Conservation (phyloP, 2,888 invertebrate genomes). For the Cantharis rufa region DNA sequence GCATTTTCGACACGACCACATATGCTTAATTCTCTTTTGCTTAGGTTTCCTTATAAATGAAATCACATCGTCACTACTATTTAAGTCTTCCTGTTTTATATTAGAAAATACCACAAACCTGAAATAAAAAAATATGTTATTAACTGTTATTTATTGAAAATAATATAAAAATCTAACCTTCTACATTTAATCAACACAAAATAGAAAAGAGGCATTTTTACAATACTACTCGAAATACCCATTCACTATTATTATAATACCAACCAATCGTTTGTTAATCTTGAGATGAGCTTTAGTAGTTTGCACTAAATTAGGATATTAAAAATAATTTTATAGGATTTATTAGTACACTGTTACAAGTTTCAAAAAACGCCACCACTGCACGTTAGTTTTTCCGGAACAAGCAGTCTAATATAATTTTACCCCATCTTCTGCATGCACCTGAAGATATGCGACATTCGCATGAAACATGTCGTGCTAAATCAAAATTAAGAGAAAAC, state of each 20-base stretch:
- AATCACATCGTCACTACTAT: not conserved
- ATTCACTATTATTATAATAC: not conserved
- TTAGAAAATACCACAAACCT: not conserved
- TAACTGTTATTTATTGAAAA: not conserved
- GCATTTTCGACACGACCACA: conserved; percentile 47
- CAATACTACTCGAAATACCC: not conserved
- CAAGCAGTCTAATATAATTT: no score
- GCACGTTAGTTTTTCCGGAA: not conserved
- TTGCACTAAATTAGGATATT: not conserved
- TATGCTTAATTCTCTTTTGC: conserved; percentile 42
- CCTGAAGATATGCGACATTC: no score
- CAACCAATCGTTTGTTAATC: not conserved
- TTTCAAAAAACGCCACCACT: not conserved
- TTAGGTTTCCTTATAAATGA: not conserved
- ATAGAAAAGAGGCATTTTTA: not conserved
- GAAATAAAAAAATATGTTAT: conserved; percentile 4
- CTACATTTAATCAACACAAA: not conserved
- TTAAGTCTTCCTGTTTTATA: not conserved
- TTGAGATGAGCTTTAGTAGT: not conserved
- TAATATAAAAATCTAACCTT: not conserved
- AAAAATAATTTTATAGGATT: not conserved
- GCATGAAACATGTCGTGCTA: no score
- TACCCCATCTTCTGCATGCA: no score
- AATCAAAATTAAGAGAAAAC: no score
- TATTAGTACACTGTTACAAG: not conserved